phyloP scores from a whole-genome alignment of 2,888 invertebrate genomes.

The Aphidoletes aphidimyza region DNA sequence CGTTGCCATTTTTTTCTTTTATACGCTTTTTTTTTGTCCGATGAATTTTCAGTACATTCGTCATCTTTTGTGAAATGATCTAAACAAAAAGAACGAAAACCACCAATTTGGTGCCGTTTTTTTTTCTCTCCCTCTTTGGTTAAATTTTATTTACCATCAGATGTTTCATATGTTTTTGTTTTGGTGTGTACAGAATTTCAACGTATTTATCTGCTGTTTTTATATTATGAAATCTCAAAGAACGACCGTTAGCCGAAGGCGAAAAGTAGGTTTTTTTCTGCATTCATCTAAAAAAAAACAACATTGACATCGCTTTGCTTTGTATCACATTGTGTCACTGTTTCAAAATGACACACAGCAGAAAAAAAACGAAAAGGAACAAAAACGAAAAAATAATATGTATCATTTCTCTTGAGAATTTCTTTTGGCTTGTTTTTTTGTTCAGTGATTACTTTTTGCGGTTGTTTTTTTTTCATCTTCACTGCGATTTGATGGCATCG shows the following conservation, averaged over 20 bases:
- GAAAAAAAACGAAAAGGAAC: not conserved
- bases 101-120: too few species aligned
- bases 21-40: not conserved
- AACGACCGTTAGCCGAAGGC: not conserved
- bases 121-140: too few species aligned
- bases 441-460: slow-evolving; percentile 13
- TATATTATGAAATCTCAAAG: not conserved
- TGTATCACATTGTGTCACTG: slow-evolving; percentile 21
- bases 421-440: not conserved
- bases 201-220: not conserved
- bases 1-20: not conserved
- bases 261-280: not conserved
- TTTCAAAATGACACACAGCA: not conserved
- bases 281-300: too few species aligned
- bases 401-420: slow-evolving; percentile 12
- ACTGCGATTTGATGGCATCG: slow-evolving; percentile 33
- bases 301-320: not conserved
- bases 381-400: not conserved
- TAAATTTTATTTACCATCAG: slow-evolving; percentile 31
- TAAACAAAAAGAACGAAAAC: not conserved
- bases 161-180: too few species aligned
- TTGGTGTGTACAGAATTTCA: not conserved
- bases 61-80: not conserved
- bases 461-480: not conserved
- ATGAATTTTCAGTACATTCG: not conserved